These are phyloP conservation scores for Chloroceryle aenea DNA, from an alignment of 2,113 vertebrate species.

Conservation along the genomic window DNA sequence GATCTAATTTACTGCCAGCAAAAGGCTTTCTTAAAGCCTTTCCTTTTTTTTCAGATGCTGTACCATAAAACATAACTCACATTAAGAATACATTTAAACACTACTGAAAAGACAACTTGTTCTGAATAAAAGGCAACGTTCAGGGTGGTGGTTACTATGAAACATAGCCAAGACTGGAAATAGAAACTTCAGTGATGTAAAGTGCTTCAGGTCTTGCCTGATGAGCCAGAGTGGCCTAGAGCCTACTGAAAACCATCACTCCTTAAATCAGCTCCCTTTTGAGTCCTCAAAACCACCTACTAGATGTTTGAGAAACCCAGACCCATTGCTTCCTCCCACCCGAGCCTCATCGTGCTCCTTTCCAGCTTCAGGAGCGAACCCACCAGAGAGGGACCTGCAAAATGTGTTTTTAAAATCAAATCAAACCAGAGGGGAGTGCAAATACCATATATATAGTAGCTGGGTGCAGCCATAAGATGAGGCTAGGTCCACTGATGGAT, in stretches of 20 bases:
- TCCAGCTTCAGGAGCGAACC: background rate
- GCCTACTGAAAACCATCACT: background rate
- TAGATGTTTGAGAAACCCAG: background rate
- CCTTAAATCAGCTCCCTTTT: background rate
- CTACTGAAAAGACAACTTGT: constrained; percentile 50
- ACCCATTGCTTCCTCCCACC: background rate
- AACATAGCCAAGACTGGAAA: background rate
- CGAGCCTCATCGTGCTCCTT: background rate
- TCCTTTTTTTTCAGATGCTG: constrained; percentile 18
- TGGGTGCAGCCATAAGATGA: background rate
- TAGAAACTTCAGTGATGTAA: background rate
- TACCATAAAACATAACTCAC: constrained; percentile 46
- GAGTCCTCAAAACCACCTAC: background rate
- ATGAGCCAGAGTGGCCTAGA: background rate
- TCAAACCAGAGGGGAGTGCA: background rate
- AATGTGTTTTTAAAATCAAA: background rate
- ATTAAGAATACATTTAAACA: constrained; percentile 52
- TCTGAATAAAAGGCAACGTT: constrained; percentile 24
- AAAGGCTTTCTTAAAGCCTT: constrained; percentile 40
- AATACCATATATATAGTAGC: background rate
- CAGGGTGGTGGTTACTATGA: background rate
- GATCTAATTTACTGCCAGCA: constrained; percentile 44
- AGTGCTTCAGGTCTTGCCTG: background rate
- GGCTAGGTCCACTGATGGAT: background rate
- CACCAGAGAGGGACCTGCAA: background rate